Base-by-base conservation (phyloP, 2,888 invertebrate species). In the Sisyra terminalis region DNA sequence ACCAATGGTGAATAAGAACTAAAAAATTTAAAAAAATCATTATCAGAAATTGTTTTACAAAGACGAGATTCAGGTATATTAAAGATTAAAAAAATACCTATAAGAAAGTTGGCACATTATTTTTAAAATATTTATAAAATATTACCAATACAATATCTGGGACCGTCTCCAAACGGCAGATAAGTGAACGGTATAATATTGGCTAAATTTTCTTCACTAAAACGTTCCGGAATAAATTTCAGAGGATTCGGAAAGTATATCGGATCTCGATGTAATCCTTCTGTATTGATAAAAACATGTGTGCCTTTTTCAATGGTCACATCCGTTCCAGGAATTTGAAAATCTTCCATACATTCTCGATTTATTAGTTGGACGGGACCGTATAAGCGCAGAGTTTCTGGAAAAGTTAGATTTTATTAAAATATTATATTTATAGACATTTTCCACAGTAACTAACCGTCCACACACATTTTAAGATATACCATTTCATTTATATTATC, bases 131-230 rank as follows among this genome's bases (percentile, higher is more conserved):
- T n/a, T n/a, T n/a, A n/a, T n/a, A 24, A 24, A 24, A 24, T 24
- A 24, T 35, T 35, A 35, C 35, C 35, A 35, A 35, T 13, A 35
- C 35, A 35, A 35, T 35, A 15, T 15, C 15, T 13, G 9, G 35
- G 35, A 9, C 35, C 35, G n/a, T 13, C 35, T 10, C 35, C 35
- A 35, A 35, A 35, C 14, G 35, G 35, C 5, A 35, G 9, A 14
- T 35, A 35, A 11, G 35, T 15, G 13, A 35, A 35, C 9, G 8
- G 13, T n/a, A 15, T 3, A 8, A 35, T 2, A 15, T 35, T 14
- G 14, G n/a, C 14, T 13, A 11, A 11, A 14, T 35, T 35, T 3
- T 13, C 10, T 2, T 15, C 8, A 24, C 24, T 24, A 35, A 35
- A 35, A 11, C 35, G 14, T 35, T 35, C 35, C 16, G 35, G 35